These are phyloP conservation scores for Clarias macrocephalus DNA, from an alignment of 2,113 vertebrate genomes.

Conservation along the genomic window DNA sequence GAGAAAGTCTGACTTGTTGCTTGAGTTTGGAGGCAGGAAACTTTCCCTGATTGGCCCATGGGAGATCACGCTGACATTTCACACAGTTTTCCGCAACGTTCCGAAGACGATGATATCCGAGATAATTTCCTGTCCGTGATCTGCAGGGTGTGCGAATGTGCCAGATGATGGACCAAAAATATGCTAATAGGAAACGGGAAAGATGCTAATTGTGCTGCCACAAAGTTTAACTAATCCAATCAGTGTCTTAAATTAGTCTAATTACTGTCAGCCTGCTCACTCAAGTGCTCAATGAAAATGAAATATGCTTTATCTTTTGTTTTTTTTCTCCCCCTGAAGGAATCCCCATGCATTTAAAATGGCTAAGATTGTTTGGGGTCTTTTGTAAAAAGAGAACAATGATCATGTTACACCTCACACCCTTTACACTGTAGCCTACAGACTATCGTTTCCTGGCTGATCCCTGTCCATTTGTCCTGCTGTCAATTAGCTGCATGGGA, in stretches of 20 bases:
- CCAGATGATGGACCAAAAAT: slow-evolving; percentile 7
- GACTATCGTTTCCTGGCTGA: not conserved
- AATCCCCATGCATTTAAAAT: not conserved
- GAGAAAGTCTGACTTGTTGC: not conserved
- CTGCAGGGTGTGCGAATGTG: not conserved
- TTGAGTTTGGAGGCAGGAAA: slow-evolving; percentile 9
- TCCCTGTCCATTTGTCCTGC: not conserved
- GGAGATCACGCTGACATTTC: not conserved
- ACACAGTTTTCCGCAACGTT: not conserved
- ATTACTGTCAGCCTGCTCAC: slow-evolving; percentile 13
- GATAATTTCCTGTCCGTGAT: slow-evolving; percentile 8
- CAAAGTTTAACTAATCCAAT: slow-evolving; percentile 39
- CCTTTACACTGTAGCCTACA: not conserved
- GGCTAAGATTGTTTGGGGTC: not conserved
- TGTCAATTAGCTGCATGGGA: not conserved
- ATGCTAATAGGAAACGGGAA: not conserved
- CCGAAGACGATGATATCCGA: not conserved
- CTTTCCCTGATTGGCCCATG: not conserved
- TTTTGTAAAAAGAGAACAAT: not conserved
- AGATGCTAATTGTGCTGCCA: slow-evolving; percentile 20
- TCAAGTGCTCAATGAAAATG: slow-evolving; percentile 3
- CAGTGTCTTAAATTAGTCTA: slow-evolving; percentile 29
- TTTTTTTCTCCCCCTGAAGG: not conserved
- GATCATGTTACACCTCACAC: not conserved
- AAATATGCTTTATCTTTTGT: not conserved